Conservation (phyloP, 2,113 vertebrate genomes). For the Himantopus leucocephalus region DNA sequence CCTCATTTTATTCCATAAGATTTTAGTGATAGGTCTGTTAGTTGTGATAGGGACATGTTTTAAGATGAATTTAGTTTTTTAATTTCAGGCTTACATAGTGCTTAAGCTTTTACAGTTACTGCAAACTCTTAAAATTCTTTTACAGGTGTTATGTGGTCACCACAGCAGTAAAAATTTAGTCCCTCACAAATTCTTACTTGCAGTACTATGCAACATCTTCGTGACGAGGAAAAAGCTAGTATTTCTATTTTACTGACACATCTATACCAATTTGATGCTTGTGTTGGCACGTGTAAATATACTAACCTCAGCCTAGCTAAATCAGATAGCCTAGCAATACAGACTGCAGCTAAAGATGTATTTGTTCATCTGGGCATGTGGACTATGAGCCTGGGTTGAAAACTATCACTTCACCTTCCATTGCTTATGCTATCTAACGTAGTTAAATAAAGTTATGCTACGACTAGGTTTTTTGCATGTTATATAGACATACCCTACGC, state of each 20-base stretch:
- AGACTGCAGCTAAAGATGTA: neutral
- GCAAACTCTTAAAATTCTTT: neutral
- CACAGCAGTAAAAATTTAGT: neutral
- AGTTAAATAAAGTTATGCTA: neutral
- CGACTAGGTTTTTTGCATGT: neutral
- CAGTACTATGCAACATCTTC: neutral
- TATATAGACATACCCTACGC: neutral
- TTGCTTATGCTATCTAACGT: neutral
- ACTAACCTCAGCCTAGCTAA: neutral
- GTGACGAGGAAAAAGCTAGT: neutral
- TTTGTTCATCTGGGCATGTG: neutral
- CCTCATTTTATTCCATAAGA: neutral
- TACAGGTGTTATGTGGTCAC: neutral
- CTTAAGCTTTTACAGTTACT: neutral
- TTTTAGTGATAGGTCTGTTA: neutral
- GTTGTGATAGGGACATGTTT: neutral
- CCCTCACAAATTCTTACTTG: neutral
- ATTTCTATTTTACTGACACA: neutral
- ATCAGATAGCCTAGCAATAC: neutral
- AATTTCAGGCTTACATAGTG: neutral
- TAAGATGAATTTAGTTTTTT: neutral
- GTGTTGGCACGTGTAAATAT: neutral
- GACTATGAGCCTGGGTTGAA: neutral
- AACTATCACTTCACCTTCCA: neutral
- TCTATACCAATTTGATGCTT: neutral